These are phyloP conservation scores for Samia ricini DNA, from an alignment of 1,140 invertebrate species.

Conservation along the genomic window DNA sequence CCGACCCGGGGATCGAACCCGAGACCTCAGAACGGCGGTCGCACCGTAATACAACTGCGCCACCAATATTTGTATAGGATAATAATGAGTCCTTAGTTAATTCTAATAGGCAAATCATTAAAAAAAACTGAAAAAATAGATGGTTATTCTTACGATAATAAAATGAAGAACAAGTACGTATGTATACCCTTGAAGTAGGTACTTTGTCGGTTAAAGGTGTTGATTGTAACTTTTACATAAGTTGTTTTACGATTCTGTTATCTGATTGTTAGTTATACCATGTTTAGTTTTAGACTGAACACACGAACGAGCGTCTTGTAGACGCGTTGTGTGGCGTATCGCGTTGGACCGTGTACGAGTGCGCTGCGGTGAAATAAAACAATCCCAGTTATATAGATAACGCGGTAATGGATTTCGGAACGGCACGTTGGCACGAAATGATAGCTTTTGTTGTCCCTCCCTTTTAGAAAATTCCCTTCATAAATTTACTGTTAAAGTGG, in stretches of 20 bases:
- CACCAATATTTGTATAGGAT: no score
- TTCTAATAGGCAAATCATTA: no score
- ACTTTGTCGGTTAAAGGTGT: background rate
- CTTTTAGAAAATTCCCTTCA: constrained; percentile 17
- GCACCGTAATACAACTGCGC: no score
- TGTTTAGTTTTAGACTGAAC: background rate
- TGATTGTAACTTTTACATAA: background rate
- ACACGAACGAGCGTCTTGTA: no score
- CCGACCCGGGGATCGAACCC: no score
- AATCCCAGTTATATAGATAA: constrained; percentile 21
- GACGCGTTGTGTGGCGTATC: no score
- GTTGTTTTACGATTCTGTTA: background rate
- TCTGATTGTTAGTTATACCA: background rate
- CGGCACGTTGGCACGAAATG: constrained; percentile 26
- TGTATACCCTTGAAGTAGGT: background rate
- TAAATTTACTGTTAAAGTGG: constrained; percentile 3
- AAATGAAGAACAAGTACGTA: background rate
- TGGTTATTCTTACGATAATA: no score
- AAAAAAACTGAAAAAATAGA: no score
- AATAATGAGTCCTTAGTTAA: no score
- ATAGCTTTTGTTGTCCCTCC: constrained; percentile 2
- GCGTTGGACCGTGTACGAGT: background rate
- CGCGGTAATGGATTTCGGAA: constrained; percentile 26
- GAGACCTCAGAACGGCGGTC: no score
- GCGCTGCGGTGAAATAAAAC: constrained; percentile 17